Percentiles rank a stretch among this genome's conserved stretches.
phyloP scores from a whole-genome alignment of 2,113 vertebrate genomes.

The Zapornia atra region DNA sequence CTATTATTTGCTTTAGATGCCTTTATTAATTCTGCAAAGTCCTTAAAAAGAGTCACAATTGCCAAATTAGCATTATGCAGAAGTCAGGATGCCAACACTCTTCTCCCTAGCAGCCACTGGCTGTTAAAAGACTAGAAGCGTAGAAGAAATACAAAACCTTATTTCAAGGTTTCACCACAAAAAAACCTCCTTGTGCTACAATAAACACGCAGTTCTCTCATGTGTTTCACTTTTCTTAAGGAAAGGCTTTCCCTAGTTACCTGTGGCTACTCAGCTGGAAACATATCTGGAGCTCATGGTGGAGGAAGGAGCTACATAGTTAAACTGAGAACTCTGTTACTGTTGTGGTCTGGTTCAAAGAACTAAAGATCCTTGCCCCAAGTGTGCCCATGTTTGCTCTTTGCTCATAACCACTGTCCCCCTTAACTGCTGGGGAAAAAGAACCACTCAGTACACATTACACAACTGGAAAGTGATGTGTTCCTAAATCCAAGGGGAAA shows the following conservation, averaged over 20 bases:
- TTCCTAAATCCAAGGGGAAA: neutral
- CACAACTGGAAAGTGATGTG: rapidly evolving
- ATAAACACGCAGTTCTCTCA: neutral
- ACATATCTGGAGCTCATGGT: neutral
- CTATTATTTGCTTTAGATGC: neutral
- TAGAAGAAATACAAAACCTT: neutral
- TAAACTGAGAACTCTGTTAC: neutral
- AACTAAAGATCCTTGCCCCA: neutral
- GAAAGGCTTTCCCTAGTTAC: neutral
- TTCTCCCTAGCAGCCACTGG: neutral
- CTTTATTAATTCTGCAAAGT: neutral
- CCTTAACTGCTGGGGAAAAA: neutral
- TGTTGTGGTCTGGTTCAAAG: neutral
- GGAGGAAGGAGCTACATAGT: neutral
- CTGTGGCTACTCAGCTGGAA: neutral
- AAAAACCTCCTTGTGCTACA: neutral
- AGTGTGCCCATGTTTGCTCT: too few relatives aligned
- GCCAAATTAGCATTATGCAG: neutral
- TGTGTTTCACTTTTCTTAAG: neutral
- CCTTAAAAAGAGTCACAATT: neutral
- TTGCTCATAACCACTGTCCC: neutral
- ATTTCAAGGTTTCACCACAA: neutral
- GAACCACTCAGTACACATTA: too few relatives aligned
- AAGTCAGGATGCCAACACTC: neutral
- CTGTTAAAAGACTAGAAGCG: neutral